Evolutionary conservation across 2,113 vertebrate species (phyloP), one percentile per base, ranked within the genome.

Genomic region (Pleuronectes platessa): DNA sequence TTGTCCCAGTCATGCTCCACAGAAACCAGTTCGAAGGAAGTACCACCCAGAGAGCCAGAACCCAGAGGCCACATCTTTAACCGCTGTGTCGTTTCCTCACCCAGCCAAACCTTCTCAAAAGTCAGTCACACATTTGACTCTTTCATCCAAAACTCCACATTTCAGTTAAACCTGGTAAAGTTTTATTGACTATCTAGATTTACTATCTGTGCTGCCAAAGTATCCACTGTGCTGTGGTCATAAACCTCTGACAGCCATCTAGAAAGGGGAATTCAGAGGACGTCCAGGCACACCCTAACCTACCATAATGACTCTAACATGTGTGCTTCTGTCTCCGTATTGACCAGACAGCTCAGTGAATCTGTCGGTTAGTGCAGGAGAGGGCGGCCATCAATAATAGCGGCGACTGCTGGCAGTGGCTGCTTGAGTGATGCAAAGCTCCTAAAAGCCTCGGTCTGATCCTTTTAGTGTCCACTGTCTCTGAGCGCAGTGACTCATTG

Each of bases 21-120:
- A 96, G 84, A 99, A 99, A 89, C 97, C 97, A 0, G 73, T 95
- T 62, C 96, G 97, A 69, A 95, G 96, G 89, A 99, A 98, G 90
- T 94, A 95, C 80, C 95, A 94, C 63, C 88, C 95, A 0, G 97
- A 98, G 81, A 89, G 82, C 27, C 95, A 96, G 83, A 94, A 93
- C 79, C 78, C 93, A 79, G 97, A 98, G 82, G 13, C 61, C 0
- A 64, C 53, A 15, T 76, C 89, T 5, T 76, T 82, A 0, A 37
- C 80, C 6, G 58, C 61, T 21, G 20, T 61, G 59, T 92, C 85
- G 5, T 94, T 94, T 0, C 93, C 95, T 47, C 90, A 94, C 65
- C 83, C 94, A 4, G 66, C 83, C 85, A 98, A 96, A 89, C 47
- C 94, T 31, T 84, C 92, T 31, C 97, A 96, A 82, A 98, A 95